Evolutionary conservation across 2,797 vertebrate species (phyloP).

Genomic region (Myotis planiceps): DNA sequence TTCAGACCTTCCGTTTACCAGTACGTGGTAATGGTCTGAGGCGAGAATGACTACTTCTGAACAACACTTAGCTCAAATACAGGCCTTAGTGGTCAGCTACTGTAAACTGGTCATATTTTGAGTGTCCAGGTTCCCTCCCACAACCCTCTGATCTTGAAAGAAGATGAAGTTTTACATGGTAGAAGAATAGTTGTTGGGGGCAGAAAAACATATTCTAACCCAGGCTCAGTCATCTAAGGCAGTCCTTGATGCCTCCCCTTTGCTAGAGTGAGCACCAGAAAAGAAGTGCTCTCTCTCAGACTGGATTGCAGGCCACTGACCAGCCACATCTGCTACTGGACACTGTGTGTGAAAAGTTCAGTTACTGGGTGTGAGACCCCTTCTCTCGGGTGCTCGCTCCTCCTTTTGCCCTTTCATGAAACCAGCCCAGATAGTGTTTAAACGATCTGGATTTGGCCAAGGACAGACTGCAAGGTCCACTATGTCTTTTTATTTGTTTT

Average conservation of each 20-base stretch:
- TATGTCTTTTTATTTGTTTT: too few relatives aligned
- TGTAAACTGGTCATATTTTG: background rate
- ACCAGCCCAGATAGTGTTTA: background rate
- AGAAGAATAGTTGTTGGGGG: background rate
- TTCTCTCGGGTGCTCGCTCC: background rate
- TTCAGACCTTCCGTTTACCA: background rate
- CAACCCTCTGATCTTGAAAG: background rate
- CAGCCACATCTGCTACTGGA: background rate
- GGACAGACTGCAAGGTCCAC: background rate
- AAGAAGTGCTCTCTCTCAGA: background rate
- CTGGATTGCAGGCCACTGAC: background rate
- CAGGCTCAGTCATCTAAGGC: background rate
- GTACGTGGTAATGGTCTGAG: background rate
- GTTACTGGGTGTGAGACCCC: rapidly evolving
- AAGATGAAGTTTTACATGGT: background rate
- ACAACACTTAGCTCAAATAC: background rate
- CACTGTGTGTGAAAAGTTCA: background rate
- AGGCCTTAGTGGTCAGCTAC: background rate
- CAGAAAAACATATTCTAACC: background rate
- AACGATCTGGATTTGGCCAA: background rate
- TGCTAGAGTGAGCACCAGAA: background rate
- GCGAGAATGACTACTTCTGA: background rate
- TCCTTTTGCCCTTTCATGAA: background rate
- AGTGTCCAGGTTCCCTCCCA: background rate
- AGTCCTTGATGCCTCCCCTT: background rate